These are phyloP conservation scores for Criorhina ranunculi DNA, from an alignment of 2,888 invertebrate species.

Conservation along the genomic window DNA sequence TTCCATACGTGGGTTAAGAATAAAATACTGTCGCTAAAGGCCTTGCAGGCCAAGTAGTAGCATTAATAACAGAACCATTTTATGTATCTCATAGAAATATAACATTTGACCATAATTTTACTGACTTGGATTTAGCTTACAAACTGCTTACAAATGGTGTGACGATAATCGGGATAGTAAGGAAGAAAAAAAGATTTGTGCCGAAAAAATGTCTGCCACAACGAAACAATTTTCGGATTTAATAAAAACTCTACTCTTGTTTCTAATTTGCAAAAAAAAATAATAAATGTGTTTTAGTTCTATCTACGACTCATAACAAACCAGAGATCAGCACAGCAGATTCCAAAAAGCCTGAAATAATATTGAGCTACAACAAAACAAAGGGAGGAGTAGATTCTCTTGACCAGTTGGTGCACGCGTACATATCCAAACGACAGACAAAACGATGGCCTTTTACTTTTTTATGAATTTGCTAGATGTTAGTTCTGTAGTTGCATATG, in stretches of 20 bases:
- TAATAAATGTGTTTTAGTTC: conserved; percentile 12
- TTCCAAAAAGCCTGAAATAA: too few species aligned
- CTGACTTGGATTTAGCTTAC: conserved; percentile 1
- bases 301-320: conserved; percentile 20
- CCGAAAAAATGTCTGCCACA: not conserved
- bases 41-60: not conserved
- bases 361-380: too few species aligned
- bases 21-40: not conserved
- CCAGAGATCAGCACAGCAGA: conserved; percentile 13
- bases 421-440: not conserved
- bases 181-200: too few species aligned
- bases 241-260: too few species aligned
- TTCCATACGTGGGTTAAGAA: too few species aligned
- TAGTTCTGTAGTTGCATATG: too few species aligned
- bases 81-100: conserved; percentile 5
- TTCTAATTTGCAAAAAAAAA: conserved; percentile 7
- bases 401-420: too few species aligned
- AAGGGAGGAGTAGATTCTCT: too few species aligned
- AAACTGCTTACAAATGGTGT: not conserved
- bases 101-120: conserved; percentile 6
- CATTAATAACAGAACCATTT: conserved; percentile 6
- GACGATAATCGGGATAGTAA: not conserved
- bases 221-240: too few species aligned
- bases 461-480: not conserved
- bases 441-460: conserved; percentile 14